Evolutionary conservation across 2,797 vertebrate species (phyloP).

Genomic region (Anolis apletophallus): DNA sequence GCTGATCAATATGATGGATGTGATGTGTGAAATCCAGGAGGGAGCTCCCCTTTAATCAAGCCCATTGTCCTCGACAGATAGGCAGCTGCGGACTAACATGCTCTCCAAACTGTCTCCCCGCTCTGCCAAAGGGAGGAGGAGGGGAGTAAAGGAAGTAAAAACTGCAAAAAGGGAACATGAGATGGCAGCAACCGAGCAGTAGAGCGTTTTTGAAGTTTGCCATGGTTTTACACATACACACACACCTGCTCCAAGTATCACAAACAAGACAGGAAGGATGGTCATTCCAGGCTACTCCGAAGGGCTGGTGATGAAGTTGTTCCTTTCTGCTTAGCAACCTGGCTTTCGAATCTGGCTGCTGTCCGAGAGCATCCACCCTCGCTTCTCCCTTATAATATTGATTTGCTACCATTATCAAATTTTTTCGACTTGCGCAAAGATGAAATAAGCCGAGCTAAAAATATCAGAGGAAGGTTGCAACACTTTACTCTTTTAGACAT

Average conservation of each 20-base stretch:
- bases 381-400: background rate
- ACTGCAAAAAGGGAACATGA: conserved; percentile 68
- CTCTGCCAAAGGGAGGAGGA: conserved; percentile 56
- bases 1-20: conserved; percentile 95
- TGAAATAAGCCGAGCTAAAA: conserved; percentile 66
- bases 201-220: conserved; percentile 47
- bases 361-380: conserved; percentile 7
- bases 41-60: conserved; percentile 89
- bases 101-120: conserved; percentile 67
- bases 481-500: conserved; percentile 38
- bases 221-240: background rate
- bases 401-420: conserved; percentile 32
- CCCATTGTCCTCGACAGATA: conserved; percentile 81
- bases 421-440: conserved; percentile 10
- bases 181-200: conserved; percentile 79
- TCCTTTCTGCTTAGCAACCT: background rate
- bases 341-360: background rate
- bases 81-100: conserved; percentile 84
- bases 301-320: background rate
- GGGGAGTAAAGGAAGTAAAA: conserved; percentile 53
- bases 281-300: background rate
- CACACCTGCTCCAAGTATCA: background rate
- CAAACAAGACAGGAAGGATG: conserved; percentile 17
- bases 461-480: conserved; percentile 47
- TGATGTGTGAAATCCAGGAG: conserved; percentile 84